Conservation (phyloP, 2,113 vertebrate genomes). For the Xenopus tropicalis region UCB_Xtro_10.0 CM004451.2:23775001-23775500, state of each 20-base stretch:
- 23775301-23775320: constrained; percentile 60
- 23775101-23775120: too few species aligned
- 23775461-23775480: background rate
- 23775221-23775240: constrained; percentile 40
- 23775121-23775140: background rate
- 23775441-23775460: constrained; percentile 7
- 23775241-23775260: constrained; percentile 25
- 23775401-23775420: constrained; percentile 52
- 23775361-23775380: constrained; percentile 54
- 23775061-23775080: too few species aligned
- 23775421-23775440: constrained; percentile 27
- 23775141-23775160: background rate
- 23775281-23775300: constrained; percentile 52
- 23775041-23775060: too few species aligned
- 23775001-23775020: too few species aligned
- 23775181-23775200: constrained; percentile 1
- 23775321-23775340: constrained; percentile 52
- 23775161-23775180: constrained; percentile 2
- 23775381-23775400: constrained; percentile 53
- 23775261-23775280: constrained; percentile 53
- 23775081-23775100: too few species aligned
- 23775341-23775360: constrained; percentile 54
- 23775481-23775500: constrained; percentile 9
- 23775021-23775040: too few species aligned
- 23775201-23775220: constrained; percentile 25